Evolutionary conservation across 2,797 vertebrate species (phyloP).

Genomic region (Premnoplex brunnescens): DNA sequence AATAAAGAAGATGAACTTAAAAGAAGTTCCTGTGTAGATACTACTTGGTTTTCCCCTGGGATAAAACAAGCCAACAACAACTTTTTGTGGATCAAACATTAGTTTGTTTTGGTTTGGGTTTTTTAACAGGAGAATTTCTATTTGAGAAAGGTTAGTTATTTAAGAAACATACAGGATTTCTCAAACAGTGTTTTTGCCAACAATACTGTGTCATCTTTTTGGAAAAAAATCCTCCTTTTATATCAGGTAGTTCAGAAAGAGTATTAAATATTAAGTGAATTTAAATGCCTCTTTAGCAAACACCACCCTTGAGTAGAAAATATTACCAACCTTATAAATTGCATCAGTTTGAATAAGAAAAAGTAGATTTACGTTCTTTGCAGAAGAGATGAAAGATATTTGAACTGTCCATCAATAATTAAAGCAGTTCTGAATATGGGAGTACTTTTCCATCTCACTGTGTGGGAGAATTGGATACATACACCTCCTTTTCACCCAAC

Average conservation of each 20-base stretch:
- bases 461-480: not conserved
- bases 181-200: not conserved
- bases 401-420: constrained; percentile 14
- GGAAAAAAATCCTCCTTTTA: not conserved
- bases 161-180: not conserved
- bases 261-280: not conserved
- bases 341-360: not conserved
- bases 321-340: not conserved
- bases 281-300: not conserved
- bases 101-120: too few species aligned
- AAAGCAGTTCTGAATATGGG: not conserved
- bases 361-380: not conserved
- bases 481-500: not conserved
- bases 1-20: not conserved
- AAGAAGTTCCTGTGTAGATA: not conserved
- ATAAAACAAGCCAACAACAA: not conserved
- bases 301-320: not conserved
- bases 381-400: not conserved
- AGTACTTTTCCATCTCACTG: not conserved
- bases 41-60: not conserved
- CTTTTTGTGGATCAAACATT: not conserved
- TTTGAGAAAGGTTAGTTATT: not conserved
- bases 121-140: not conserved
- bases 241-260: not conserved
- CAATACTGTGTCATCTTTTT: not conserved